These are phyloP conservation scores for Hydra vulgaris DNA, from an alignment of 30 jellyfish, hydroid and myxozoan species.

Conservation along the genomic window DNA sequence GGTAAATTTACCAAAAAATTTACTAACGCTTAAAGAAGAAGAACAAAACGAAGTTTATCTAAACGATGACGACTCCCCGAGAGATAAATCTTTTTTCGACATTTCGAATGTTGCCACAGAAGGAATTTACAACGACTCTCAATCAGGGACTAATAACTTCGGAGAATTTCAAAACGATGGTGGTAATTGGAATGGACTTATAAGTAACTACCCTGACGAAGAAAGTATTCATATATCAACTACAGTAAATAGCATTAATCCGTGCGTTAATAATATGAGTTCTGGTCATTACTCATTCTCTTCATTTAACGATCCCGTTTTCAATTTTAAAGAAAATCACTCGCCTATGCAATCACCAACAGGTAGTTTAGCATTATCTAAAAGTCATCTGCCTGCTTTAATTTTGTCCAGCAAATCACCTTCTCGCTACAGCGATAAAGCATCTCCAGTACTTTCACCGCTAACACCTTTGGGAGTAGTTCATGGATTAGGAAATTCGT, in stretches of 20 bases:
- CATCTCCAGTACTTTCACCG: conserved; percentile 97
- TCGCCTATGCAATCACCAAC: conserved; percentile 25
- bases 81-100: conserved; percentile 22
- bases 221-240: conserved; percentile 8
- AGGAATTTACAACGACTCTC: not conserved
- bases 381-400: conserved; percentile 71
- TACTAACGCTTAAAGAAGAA: conserved; percentile 18
- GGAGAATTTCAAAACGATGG: not conserved
- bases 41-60: conserved; percentile 13
- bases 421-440: conserved; percentile 65
- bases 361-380: conserved; percentile 44
- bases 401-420: conserved; percentile 62
- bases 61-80: conserved; percentile 18
- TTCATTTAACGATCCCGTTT: conserved; percentile 32
- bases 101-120: not conserved
- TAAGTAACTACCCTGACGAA: conserved; percentile 12
- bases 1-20: conserved; percentile 14
- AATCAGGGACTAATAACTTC: not conserved
- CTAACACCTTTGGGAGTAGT: conserved; percentile 90
- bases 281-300: conserved; percentile 18
- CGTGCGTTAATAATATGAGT: conserved; percentile 8
- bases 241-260: not conserved
- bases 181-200: conserved; percentile 28
- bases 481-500: conserved; percentile 56
- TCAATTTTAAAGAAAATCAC: conserved; percentile 21